These are phyloP conservation scores for Drosophila biarmipes DNA, from an alignment of 1,140 invertebrate genomes.

Conservation along the genomic window DNA sequence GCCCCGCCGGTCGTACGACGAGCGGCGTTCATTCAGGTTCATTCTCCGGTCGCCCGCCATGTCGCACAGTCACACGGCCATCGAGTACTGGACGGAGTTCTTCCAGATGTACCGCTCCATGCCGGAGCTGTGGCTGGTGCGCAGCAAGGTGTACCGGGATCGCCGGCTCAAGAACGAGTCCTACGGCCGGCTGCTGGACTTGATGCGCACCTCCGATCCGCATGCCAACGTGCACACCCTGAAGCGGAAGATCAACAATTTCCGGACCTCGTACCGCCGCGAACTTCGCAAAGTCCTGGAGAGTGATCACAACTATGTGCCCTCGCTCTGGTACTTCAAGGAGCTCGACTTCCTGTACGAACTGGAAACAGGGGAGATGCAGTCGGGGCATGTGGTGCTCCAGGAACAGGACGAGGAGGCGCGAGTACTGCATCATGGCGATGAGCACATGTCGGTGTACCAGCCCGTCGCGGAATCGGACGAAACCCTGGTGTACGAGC, in stretches of 20 bases:
- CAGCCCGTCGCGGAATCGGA: neutral
- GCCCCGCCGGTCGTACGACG: constrained; percentile 29
- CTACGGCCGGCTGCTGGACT: constrained; percentile 30
- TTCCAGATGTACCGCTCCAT: constrained; percentile 63
- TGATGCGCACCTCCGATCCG: constrained; percentile 31
- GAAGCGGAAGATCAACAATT: constrained; percentile 68
- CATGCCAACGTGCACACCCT: constrained; percentile 52
- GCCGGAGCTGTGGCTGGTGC: constrained; percentile 62
- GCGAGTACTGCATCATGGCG: neutral
- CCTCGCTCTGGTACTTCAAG: constrained; percentile 59
- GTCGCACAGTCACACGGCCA: constrained; percentile 21
- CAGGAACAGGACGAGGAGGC: neutral
- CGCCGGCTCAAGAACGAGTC: constrained; percentile 39
- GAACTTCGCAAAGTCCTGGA: constrained; percentile 58
- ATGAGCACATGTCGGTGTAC: neutral
- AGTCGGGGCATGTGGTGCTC: neutral
- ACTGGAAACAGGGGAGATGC: constrained; percentile 46
- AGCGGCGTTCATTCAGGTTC: neutral
- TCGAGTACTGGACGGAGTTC: constrained; percentile 47
- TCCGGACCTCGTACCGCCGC: constrained; percentile 63
- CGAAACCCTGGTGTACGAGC: neutral
- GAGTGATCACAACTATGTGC: constrained; percentile 36
- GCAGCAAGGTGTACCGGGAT: constrained; percentile 51
- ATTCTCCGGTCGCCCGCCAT: neutral
- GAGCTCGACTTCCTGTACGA: constrained; percentile 64